A percentile compares a stretch with the other conserved stretches of the same genome.
Evolutionary conservation across 2,113 vertebrate genomes (phyloP).

Genomic region (Pollimyrus isidori): DNA sequence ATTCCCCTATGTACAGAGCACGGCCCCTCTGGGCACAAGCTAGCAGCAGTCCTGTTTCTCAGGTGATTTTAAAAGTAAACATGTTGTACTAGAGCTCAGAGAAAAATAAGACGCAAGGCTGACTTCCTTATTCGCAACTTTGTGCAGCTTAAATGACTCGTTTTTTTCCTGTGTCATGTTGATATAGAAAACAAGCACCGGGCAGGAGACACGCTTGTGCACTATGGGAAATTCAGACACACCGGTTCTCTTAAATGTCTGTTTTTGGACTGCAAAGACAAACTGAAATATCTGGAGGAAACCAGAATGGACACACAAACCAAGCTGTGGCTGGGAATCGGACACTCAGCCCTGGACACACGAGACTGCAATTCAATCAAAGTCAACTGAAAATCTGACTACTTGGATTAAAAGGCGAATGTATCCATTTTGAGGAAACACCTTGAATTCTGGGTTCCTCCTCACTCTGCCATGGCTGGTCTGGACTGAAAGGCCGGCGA

Average conservation of each 20-base stretch:
- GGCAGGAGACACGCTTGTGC: not conserved
- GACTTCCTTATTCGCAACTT: not conserved
- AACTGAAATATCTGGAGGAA: not conserved
- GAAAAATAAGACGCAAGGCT: not conserved
- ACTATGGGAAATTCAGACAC: not conserved
- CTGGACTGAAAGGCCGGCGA: not conserved
- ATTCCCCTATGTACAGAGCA: not conserved
- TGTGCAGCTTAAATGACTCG: not conserved
- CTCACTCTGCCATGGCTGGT: not conserved
- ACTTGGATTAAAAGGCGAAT: not conserved
- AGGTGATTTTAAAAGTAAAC: constrained; percentile 10
- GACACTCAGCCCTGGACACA: not conserved
- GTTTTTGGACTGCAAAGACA: not conserved
- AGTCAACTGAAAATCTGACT: not conserved
- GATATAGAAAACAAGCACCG: not conserved
- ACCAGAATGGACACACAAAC: not conserved
- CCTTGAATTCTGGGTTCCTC: not conserved
- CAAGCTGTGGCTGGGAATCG: not conserved
- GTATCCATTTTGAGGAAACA: not conserved
- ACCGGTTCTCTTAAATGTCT: not conserved
- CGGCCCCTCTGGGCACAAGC: not conserved
- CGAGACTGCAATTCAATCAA: not conserved
- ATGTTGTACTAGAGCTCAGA: not conserved
- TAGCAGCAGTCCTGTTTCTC: not conserved
- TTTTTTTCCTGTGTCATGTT: not conserved